Evolutionary conservation across 2,888 invertebrate species (phyloP).

Genomic region (Heliconius aoede): DNA sequence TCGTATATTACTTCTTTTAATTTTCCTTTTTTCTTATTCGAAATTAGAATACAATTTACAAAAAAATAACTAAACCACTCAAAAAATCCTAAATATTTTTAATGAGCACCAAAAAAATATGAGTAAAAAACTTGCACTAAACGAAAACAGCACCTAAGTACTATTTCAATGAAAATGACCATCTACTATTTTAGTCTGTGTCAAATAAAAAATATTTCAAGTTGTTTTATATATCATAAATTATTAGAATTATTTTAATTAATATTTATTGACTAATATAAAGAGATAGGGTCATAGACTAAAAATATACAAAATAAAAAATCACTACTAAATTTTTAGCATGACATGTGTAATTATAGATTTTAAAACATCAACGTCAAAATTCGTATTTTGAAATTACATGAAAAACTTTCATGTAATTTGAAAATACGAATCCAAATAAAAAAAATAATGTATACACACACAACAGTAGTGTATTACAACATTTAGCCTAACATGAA

Average conservation of each 20-base stretch:
- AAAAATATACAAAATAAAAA: conserved; percentile 5
- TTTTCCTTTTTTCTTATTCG: background rate
- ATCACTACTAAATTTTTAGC: conserved; percentile 1
- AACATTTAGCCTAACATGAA: conserved; percentile 26
- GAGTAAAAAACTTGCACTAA: conserved; percentile 27
- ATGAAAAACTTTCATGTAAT: no score
- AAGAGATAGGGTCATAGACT: background rate
- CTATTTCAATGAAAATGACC: conserved; percentile 15
- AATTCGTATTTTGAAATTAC: no score
- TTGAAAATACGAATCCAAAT: conserved; percentile 8
- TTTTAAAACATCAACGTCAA: conserved; percentile 1
- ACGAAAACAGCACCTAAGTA: conserved; percentile 33
- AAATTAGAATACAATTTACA: conserved; percentile 12
- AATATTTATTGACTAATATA: background rate
- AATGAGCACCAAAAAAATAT: conserved; percentile 41
- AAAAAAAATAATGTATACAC: conserved; percentile 22
- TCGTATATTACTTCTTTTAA: conserved; percentile 9
- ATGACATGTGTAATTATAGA: conserved; percentile 8
- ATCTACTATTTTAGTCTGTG: conserved; percentile 14
- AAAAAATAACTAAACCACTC: conserved; percentile 20
- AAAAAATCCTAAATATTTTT: conserved; percentile 34
- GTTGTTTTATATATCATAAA: background rate
- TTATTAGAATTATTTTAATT: background rate
- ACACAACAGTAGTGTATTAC: conserved; percentile 18
- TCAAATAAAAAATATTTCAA: background rate